Conservation (phyloP, 2,888 invertebrate species). For the Chrysomela aeneicollis region DNA sequence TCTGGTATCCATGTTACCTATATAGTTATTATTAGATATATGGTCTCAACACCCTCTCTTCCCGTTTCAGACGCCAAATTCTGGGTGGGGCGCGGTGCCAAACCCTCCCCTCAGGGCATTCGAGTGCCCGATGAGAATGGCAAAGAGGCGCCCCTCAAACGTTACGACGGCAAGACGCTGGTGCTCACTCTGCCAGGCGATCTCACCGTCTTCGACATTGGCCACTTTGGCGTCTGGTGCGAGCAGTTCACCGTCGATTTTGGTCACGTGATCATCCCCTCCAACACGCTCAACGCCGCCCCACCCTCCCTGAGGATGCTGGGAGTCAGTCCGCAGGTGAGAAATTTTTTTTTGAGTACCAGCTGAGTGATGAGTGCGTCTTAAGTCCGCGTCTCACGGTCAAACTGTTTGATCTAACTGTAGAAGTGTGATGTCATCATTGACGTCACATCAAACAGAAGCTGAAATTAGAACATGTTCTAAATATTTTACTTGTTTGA, state of each 20-base stretch:
- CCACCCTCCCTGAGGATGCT: slow-evolving; percentile 94
- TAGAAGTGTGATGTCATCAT: too few relatives aligned
- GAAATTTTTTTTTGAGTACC: slow-evolving; percentile 48
- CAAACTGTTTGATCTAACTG: too few relatives aligned
- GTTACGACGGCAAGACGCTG: slow-evolving; percentile 87
- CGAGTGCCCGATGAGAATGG: slow-evolving; percentile 93
- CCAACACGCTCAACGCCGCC: slow-evolving; percentile 79
- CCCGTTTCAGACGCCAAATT: slow-evolving; percentile 88
- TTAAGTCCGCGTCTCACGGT: too few relatives aligned
- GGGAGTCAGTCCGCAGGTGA: slow-evolving; percentile 93
- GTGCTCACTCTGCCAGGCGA: slow-evolving; percentile 89
- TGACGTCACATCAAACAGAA: too few relatives aligned
- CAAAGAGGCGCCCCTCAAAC: slow-evolving; percentile 77
- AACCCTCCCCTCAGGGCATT: slow-evolving; percentile 83
- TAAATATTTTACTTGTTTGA: too few relatives aligned
- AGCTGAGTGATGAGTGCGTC: too few relatives aligned
- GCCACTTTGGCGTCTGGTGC: slow-evolving; percentile 93
- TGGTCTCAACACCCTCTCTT: slow-evolving; percentile 15
- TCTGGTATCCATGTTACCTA: too few relatives aligned
- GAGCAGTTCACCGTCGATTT: slow-evolving; percentile 93
- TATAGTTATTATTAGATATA: too few relatives aligned
- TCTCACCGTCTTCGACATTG: slow-evolving; percentile 90
- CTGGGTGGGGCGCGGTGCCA: slow-evolving; percentile 87
- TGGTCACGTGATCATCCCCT: slow-evolving; percentile 84
- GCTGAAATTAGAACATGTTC: too few relatives aligned